These are phyloP conservation scores for Mactromeris polynyma DNA, from an alignment of 2,888 invertebrate species.

Conservation along the genomic window DNA sequence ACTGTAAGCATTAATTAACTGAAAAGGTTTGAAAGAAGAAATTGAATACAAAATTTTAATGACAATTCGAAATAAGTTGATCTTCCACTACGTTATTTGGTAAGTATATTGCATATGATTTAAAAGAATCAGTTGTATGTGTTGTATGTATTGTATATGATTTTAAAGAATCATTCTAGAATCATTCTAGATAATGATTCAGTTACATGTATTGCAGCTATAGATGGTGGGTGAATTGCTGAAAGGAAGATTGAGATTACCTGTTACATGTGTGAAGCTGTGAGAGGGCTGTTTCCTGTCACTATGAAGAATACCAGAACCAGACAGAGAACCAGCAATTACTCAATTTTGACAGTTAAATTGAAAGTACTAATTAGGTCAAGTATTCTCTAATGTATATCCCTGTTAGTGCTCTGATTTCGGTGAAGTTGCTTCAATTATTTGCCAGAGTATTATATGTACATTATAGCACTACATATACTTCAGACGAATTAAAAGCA, in stretches of 20 bases:
- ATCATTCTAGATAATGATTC: too few species aligned
- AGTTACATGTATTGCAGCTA: background rate
- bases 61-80: too few species aligned
- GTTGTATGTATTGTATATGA: too few species aligned
- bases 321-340: background rate
- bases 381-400: conserved; percentile 4
- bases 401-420: background rate
- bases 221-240: background rate
- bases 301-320: background rate
- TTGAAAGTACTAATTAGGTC: conserved; percentile 20
- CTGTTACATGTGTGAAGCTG: background rate
- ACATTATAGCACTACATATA: background rate
- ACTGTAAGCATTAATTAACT: too few species aligned
- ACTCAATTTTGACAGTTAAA: conserved; percentile 25
- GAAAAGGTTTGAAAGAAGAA: too few species aligned
- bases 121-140: too few species aligned
- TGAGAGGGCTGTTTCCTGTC: conserved; percentile 2
- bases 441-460: background rate
- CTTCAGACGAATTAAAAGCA: background rate
- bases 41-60: too few species aligned
- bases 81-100: too few species aligned
- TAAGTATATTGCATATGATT: too few species aligned
- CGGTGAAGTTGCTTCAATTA: background rate
- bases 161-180: too few species aligned
- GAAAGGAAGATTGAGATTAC: background rate